Base-by-base conservation (phyloP, 2,797 vertebrate genomes). In the Catamblyrhynchus diadema region DNA sequence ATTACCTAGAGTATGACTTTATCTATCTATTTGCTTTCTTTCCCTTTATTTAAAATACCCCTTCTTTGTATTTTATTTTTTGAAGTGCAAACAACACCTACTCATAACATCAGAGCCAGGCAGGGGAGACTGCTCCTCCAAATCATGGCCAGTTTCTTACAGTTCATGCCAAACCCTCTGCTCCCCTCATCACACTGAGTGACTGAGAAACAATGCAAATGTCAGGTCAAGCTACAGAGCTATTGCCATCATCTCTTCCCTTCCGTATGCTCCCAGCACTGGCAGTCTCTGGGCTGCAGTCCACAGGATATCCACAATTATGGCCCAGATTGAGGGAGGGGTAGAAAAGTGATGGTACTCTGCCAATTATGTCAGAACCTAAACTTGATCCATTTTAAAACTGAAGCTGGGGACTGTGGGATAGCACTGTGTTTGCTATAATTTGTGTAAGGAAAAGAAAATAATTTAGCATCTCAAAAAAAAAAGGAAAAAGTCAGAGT, bases 291-390 rank as follows among this genome's bases (percentile, higher is more conserved):
- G 96, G 95, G 96, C 95, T 97, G 96, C 91, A 81, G 89, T 93
- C 96, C 96, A 96, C 89, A 93, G 95, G 95, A 96, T 96, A 97
- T 97, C 95, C 95, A 96, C 92, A 96, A 94, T 93, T 97, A 94
- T 81, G 95, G 95, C 95, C 95, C 94, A 96, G 95, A 96, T 96
- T 96, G 94, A 96, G 94, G 93, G 95, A 94, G 87, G 95, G 94
- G 79, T 91, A 94, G 96, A 97, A 83, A 91, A 96, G 88, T 0
- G 82, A 93, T 96, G 95, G 94, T 93, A 81, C 41, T 93, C 69
- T 96, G 94, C 94, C 96, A 97, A 95, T 82, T 94, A 91, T 96
- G 92, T 93, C 94, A 96, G 94, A 96, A 96, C 94, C 93, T 90
- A 86, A 96, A 95, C 86, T 95, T 84, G 92, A 96, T 96, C 94